Conservation (phyloP, 2,797 vertebrate species). For the Gephyroberyx darwinii region DNA sequence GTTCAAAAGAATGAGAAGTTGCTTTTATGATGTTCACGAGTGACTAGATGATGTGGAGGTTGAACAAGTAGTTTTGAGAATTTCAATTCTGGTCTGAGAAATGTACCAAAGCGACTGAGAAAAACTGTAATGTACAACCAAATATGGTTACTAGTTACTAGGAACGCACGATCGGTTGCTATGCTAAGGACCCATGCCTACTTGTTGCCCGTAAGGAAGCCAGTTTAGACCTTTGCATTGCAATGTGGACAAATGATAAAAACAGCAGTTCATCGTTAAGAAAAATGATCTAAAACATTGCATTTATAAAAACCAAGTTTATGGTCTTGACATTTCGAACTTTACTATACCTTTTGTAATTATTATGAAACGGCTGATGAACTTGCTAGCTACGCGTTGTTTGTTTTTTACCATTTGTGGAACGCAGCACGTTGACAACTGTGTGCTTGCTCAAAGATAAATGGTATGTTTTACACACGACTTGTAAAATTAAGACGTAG, state of each 20-base stretch:
- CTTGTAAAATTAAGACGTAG: no score
- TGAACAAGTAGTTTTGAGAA: no score
- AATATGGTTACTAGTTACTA: slow-evolving; percentile 45
- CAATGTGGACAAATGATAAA: not conserved
- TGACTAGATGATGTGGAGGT: no score
- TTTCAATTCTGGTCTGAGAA: no score
- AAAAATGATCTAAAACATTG: rapidly evolving
- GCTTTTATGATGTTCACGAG: no score
- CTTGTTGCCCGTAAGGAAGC: slow-evolving; percentile 48
- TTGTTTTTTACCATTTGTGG: slow-evolving; percentile 28
- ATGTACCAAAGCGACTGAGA: no score
- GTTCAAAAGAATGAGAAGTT: no score
- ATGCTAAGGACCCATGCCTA: slow-evolving; percentile 56
- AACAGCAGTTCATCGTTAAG: rapidly evolving
- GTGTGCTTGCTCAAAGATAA: not conserved
- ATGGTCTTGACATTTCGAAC: not conserved
- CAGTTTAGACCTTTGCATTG: slow-evolving; percentile 20
- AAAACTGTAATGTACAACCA: no score
- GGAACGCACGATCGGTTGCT: slow-evolving; percentile 68
- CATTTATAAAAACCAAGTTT: rapidly evolving
- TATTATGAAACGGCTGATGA: slow-evolving; percentile 55
- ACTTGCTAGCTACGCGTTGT: slow-evolving; percentile 42
- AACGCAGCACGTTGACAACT: not conserved
- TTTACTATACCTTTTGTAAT: not conserved
- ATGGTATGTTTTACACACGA: not conserved